Evolutionary conservation across 2,113 vertebrate genomes (phyloP).

Genomic region (Myiozetetes cayanensis): DNA sequence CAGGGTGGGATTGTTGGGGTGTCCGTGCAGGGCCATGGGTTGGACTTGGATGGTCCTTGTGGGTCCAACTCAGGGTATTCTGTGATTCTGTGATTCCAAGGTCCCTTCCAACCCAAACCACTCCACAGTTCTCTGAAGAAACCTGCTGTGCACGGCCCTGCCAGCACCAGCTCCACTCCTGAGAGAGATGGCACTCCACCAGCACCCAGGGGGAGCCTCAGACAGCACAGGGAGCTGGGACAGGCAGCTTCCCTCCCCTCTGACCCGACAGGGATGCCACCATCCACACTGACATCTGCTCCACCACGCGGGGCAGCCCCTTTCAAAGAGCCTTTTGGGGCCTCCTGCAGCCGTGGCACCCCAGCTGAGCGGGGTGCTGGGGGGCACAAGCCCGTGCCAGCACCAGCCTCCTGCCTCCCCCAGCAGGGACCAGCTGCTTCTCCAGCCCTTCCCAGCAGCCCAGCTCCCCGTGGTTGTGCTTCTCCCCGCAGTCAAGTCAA

Average conservation of each 20-base stretch:
- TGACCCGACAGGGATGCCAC: background rate
- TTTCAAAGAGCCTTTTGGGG: background rate
- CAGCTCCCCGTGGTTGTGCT: background rate
- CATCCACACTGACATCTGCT: background rate
- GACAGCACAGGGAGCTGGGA: background rate
- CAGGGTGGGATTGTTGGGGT: background rate
- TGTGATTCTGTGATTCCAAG: background rate
- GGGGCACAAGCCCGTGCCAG: background rate
- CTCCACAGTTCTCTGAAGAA: background rate
- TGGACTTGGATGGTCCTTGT: too few species aligned
- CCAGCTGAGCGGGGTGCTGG: background rate
- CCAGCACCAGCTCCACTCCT: fast-evolving
- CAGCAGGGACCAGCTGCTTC: background rate
- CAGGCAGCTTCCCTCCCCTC: background rate
- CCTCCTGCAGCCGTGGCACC: background rate
- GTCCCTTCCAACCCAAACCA: background rate
- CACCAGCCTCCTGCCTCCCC: background rate
- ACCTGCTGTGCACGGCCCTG: background rate
- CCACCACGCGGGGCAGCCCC: background rate
- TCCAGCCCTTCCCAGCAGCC: background rate
- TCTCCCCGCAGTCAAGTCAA: constrained; percentile 32
- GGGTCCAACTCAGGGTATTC: background rate
- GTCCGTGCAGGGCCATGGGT: background rate
- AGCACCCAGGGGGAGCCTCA: background rate
- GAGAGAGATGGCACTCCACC: background rate